These are phyloP conservation scores for Caretta caretta DNA, from an alignment of 2,113 vertebrate genomes.

Conservation along the genomic window DNA sequence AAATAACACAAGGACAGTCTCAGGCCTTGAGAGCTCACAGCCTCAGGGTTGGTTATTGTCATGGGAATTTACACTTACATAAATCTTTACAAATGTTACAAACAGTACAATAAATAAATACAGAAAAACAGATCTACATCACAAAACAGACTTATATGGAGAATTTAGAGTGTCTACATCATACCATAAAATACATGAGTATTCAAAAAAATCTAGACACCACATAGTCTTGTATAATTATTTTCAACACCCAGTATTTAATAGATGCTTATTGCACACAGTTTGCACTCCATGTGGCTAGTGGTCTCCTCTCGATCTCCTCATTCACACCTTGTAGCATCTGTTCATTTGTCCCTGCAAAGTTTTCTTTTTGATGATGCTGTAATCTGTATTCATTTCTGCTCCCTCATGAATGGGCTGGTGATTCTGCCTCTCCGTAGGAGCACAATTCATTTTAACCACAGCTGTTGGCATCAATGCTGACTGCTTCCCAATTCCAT, in stretches of 20 bases:
- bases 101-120: too few species aligned
- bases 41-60: too few species aligned
- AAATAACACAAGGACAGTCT: not conserved
- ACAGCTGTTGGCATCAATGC: fast-evolving
- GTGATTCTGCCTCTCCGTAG: not conserved
- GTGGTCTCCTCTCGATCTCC: not conserved
- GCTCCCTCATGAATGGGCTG: not conserved
- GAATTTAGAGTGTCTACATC: not conserved
- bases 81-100: too few species aligned
- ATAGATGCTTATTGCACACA: not conserved
- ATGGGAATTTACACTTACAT: too few species aligned
- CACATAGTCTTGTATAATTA: conserved; percentile 8
- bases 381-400: not conserved
- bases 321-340: not conserved
- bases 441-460: fast-evolving
- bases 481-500: not conserved
- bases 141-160: not conserved
- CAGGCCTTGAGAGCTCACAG: not conserved
- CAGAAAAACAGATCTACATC: not conserved
- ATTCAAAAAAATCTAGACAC: not conserved
- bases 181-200: not conserved
- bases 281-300: not conserved
- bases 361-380: not conserved
- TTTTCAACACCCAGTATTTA: not conserved
- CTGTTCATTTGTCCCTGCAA: not conserved